These are phyloP conservation scores for Pempheris klunzingeri DNA, from an alignment of 2,797 vertebrate genomes.

Conservation along the genomic window DNA sequence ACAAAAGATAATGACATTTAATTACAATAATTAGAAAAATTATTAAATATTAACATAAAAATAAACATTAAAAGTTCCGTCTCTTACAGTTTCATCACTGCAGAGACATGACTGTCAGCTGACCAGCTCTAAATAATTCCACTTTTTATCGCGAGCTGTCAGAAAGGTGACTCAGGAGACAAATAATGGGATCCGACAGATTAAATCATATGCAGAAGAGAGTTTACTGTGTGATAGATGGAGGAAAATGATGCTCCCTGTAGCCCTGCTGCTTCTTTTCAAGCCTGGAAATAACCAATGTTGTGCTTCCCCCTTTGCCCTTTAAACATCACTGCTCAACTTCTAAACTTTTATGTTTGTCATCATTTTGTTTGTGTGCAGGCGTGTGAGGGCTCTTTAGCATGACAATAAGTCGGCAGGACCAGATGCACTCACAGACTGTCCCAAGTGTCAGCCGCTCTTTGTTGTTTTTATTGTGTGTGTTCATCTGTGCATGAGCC, in stretches of 20 bases:
- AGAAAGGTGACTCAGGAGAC: constrained; percentile 28
- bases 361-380: constrained; percentile 31
- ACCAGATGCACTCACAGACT: constrained; percentile 33
- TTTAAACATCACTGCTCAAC: constrained; percentile 28
- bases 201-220: constrained; percentile 32
- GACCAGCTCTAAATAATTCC: constrained; percentile 30
- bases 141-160: constrained; percentile 35
- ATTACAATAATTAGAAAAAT: too few relatives aligned
- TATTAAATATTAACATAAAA: too few relatives aligned
- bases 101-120: constrained; percentile 7
- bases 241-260: constrained; percentile 8
- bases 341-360: constrained; percentile 41
- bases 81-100: constrained; percentile 10
- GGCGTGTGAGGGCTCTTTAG: constrained; percentile 18
- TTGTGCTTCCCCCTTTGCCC: not conserved
- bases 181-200: constrained; percentile 43
- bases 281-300: constrained; percentile 8
- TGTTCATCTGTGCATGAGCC: constrained; percentile 44
- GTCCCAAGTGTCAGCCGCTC: constrained; percentile 47
- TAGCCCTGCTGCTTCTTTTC: not conserved
- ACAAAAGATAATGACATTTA: too few relatives aligned
- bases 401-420: constrained; percentile 33
- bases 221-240: constrained; percentile 26
- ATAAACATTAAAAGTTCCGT: not conserved
- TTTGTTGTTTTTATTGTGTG: constrained; percentile 44